phyloP scores from a whole-genome alignment of 2,113 vertebrate species.

The Apaloderma vittatum region DNA sequence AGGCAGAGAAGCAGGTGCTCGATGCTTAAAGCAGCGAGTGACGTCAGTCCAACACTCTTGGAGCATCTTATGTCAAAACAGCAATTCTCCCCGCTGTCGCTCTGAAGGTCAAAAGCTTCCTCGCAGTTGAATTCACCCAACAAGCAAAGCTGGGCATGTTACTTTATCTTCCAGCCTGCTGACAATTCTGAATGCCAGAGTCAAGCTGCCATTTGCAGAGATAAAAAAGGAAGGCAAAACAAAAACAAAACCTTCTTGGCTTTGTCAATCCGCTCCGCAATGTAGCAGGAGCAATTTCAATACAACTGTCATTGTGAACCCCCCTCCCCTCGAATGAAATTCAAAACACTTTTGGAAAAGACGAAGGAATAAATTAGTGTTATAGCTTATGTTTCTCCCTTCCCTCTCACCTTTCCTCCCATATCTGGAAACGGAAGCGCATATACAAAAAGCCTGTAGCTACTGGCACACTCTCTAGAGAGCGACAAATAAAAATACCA shows the following conservation, averaged over 20 bases:
- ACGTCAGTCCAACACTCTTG: not conserved
- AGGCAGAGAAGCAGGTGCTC: constrained; percentile 4
- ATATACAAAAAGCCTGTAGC: not conserved
- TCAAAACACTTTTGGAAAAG: not conserved
- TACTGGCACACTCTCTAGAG: not conserved
- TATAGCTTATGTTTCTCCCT: not conserved
- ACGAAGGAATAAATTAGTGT: not conserved
- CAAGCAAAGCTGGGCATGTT: constrained; percentile 12
- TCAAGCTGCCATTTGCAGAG: constrained; percentile 21
- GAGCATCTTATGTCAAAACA: not conserved
- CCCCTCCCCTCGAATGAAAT: not conserved
- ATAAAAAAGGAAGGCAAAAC: constrained; percentile 40
- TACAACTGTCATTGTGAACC: not conserved
- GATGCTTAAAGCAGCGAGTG: not conserved
- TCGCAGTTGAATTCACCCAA: not conserved
- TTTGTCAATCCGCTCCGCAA: constrained; percentile 15
- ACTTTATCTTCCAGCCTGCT: not conserved
- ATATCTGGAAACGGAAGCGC: not conserved
- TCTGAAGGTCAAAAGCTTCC: constrained; percentile 54
- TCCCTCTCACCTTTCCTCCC: not conserved
- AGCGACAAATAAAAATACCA: not conserved
- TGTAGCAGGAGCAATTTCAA: not conserved
- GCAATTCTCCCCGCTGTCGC: not conserved
- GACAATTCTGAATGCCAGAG: constrained; percentile 40
- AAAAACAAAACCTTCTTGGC: constrained; percentile 1